Percentiles rank a stretch among this genome's conserved stretches.
Evolutionary conservation across 2,888 invertebrate species (phyloP).

Genomic region (Tinea pellionella): DNA sequence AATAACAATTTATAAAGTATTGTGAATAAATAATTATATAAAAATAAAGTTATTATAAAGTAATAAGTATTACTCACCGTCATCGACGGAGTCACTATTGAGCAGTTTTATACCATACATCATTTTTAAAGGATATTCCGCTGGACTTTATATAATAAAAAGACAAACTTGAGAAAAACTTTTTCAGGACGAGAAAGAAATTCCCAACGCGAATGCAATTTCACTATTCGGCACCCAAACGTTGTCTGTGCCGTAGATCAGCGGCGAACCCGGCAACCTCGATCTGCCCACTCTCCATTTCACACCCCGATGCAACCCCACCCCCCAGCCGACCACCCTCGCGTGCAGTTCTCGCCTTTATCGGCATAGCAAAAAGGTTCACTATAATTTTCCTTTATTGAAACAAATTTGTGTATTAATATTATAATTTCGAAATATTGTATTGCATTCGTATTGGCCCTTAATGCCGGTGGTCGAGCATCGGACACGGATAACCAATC

Average conservation of each 20-base stretch:
- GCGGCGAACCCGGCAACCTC: neutral
- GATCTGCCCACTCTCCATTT: too few species aligned
- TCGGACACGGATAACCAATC: too few species aligned
- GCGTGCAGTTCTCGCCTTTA: neutral
- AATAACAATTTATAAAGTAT: too few species aligned
- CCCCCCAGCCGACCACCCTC: neutral
- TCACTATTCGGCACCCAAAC: neutral
- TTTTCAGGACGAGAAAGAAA: neutral
- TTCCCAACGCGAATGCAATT: neutral
- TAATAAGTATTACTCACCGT: neutral
- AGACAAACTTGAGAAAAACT: neutral
- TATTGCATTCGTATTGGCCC: too few species aligned
- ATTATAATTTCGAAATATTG: too few species aligned
- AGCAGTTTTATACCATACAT: neutral
- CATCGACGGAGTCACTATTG: neutral
- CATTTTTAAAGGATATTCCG: neutral
- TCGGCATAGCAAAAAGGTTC: neutral
- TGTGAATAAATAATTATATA: too few species aligned
- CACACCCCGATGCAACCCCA: neutral
- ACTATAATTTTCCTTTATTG: neutral
- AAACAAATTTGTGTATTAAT: too few species aligned
- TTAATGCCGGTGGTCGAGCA: too few species aligned
- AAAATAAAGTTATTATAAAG: too few species aligned
- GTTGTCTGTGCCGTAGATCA: neutral
- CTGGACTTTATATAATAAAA: neutral